Conservation (phyloP, 2,888 invertebrate species). For the Noctua janthina region DNA sequence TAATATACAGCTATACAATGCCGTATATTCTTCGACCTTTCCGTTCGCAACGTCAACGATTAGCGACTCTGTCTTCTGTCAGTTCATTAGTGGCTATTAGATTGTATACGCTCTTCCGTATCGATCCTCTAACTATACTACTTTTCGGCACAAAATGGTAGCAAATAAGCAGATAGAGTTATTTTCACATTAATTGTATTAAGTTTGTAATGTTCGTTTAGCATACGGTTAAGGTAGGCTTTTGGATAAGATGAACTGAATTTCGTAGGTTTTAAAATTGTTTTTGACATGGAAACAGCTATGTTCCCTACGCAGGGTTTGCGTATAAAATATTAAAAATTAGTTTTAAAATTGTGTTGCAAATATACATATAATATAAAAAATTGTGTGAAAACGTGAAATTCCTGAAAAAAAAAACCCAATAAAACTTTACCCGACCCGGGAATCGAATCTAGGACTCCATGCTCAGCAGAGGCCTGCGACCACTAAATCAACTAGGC, state of each 20-base stretch:
- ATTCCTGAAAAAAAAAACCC: background rate
- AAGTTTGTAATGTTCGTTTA: no score
- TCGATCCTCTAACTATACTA: background rate
- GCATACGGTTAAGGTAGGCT: no score
- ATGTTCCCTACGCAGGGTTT: no score
- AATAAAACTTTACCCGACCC: background rate
- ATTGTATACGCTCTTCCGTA: background rate
- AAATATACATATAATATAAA: no score
- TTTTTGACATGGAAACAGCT: no score
- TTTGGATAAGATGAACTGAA: no score
- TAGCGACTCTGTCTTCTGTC: constrained; percentile 18
- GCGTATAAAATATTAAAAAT: no score
- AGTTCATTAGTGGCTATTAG: constrained; percentile 23
- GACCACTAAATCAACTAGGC: background rate
- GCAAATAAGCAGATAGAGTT: no score
- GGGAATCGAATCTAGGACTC: background rate
- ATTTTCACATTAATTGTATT: no score
- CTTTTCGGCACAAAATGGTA: background rate
- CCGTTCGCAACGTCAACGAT: background rate
- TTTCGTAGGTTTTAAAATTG: no score
- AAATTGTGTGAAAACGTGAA: no score
- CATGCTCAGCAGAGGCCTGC: background rate
- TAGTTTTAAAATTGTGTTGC: no score
- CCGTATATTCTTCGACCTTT: background rate
- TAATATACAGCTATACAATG: background rate